Evolutionary conservation across 2,888 invertebrate species (phyloP), one percentile per base, ranked within the genome.

Genomic region (Parnassius mnemosyne): DNA sequence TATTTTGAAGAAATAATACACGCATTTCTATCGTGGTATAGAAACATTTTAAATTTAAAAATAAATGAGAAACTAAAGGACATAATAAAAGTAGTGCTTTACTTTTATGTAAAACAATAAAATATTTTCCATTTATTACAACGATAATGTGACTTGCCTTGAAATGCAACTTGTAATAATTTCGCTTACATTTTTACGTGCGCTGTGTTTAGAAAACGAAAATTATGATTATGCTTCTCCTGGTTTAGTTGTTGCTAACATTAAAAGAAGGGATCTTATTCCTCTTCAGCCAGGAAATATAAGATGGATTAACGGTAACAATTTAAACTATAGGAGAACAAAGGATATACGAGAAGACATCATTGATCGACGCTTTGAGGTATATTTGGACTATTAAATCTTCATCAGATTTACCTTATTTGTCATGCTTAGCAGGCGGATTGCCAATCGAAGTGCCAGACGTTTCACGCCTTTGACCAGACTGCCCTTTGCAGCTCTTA

Each of bases 331-430:
- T 34, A 56, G 63, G 59, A 63, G 47, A 42, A 63, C 63, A 49
- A 63, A 60, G 42, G 63, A 63, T 12, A 63, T 63, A 1, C 55
- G 63, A 16, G 50, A 63, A 20, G 43, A 52, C 1, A n/a, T 55
- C 11, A 41, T 55, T 12, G 63, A 63, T 43, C 58, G 52, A 2
- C 63, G n/a, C 47, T 63, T 63, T 52, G 63, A 63, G 63, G 63
- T 63, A 59, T n/a, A 1, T 7, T 34, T 34, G 34, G 34, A 34
- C 34, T 7, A 5, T 34, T 5, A 34, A 34, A 34, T 34, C 34
- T 34, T 34, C 34, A 34, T 34, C 34, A 34, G 34, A 34, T 34
- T 34, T 34, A 7, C 7, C 34, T 7, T 34, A 34, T 34, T 34
- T 34, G 34, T 7, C 5, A 34, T 0, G 34, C 34, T 5, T 34